Conservation (phyloP, 53 echinoderm and acorn worm genomes). For the Hippasteria phrygiana region DNA sequence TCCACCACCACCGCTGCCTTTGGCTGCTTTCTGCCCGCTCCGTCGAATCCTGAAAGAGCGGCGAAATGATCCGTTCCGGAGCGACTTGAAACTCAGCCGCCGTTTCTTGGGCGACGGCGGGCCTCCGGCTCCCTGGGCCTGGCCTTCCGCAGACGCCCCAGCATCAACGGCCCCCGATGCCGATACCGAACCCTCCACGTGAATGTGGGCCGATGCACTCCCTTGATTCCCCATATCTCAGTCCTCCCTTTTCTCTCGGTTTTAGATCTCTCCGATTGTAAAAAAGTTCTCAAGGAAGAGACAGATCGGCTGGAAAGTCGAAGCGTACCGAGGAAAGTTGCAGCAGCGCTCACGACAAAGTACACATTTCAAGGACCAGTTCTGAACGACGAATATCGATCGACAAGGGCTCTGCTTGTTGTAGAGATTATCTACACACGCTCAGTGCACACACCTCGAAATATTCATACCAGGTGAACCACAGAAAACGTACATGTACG, state of each 20-base stretch:
- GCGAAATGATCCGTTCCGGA: conserved; percentile 81
- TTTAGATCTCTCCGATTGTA: conserved; percentile 24
- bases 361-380: conserved; percentile 57
- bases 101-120: conserved; percentile 91
- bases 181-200: conserved; percentile 86
- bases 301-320: neutral
- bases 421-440: conserved; percentile 2
- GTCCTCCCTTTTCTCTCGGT: neutral
- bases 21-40: conserved; percentile 63
- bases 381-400: conserved; percentile 31
- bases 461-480: conserved; percentile 47
- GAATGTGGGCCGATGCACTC: conserved; percentile 78
- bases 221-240: conserved; percentile 89
- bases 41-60: conserved; percentile 76
- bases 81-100: conserved; percentile 86
- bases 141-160: conserved; percentile 66
- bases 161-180: conserved; percentile 80
- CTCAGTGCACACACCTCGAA: conserved; percentile 8
- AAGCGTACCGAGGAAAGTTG: conserved; percentile 32
- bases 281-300: conserved; percentile 38
- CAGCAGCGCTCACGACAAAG: conserved; percentile 70
- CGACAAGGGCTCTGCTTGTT: conserved; percentile 7
- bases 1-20: conserved; percentile 34
- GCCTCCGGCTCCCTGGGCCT: conserved; percentile 58
- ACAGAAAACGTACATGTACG: no score